Conservation (phyloP, 2,797 vertebrate genomes). For the Galaxias olidus region DNA sequence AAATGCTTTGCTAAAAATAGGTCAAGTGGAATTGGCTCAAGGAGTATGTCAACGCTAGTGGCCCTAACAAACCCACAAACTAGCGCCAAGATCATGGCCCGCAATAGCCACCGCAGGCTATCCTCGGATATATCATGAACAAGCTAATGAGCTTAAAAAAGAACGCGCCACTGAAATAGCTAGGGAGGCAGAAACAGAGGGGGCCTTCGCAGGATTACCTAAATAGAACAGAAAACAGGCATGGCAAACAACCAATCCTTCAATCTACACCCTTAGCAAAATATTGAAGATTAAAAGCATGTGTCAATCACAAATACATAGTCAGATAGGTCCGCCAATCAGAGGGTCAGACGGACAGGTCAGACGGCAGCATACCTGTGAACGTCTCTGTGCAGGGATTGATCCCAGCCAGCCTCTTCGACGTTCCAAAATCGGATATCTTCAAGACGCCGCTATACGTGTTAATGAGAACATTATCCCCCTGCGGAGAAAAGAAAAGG, state of each 20-base stretch:
- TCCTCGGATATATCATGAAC: constrained; percentile 25
- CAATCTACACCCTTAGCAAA: no score
- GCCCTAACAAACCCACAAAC: constrained; percentile 25
- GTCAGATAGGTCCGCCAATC: neutral
- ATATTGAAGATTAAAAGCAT: neutral
- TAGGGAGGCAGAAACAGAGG: constrained; percentile 6
- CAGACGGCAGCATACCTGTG: constrained; percentile 80
- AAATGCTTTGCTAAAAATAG: constrained; percentile 20
- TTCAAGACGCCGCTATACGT: constrained; percentile 98
- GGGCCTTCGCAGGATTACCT: constrained; percentile 4
- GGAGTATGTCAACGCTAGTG: constrained; percentile 6
- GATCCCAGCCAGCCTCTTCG: constrained; percentile 95
- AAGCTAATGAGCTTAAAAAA: constrained; percentile 4
- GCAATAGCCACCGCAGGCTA: constrained; percentile 29
- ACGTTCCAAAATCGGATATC: constrained; percentile 98
- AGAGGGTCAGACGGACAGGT: no score
- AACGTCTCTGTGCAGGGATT: constrained; percentile 98
- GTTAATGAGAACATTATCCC: constrained; percentile 98
- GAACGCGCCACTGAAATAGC: constrained; percentile 20
- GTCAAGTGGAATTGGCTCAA: constrained; percentile 35
- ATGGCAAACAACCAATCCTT: no score
- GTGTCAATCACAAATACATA: neutral
- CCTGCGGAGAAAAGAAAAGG: constrained; percentile 69
- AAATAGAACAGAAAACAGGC: no score
- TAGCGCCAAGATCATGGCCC: constrained; percentile 25